Percentiles rank a stretch among this genome's conserved stretches.
Evolutionary conservation across 2,888 invertebrate genomes (phyloP).

Genomic region (Polia nebulosa): DNA sequence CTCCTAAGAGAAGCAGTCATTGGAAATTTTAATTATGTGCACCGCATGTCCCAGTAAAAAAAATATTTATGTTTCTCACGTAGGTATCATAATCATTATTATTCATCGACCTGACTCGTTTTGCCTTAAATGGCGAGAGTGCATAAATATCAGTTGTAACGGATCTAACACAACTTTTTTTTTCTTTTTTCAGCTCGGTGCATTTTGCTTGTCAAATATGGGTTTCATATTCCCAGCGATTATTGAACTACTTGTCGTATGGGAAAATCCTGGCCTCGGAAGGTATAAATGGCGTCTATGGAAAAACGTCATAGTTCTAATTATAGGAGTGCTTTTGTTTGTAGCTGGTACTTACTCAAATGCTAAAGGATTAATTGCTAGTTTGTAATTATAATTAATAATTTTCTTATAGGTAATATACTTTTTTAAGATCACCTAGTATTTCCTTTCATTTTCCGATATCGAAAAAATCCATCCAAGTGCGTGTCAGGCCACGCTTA

Average conservation of each 20-base stretch:
- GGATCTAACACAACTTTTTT: not conserved
- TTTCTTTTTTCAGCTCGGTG: conserved; percentile 82
- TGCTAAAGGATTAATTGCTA: conserved; percentile 78
- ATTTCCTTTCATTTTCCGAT: not conserved
- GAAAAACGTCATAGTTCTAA: conserved; percentile 80
- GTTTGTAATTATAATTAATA: conserved; percentile 67
- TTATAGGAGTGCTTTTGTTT: conserved; percentile 80
- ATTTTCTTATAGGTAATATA: not conserved
- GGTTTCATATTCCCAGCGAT: conserved; percentile 87
- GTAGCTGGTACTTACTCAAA: conserved; percentile 85
- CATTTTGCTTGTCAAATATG: conserved; percentile 86
- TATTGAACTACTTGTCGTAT: conserved; percentile 84
- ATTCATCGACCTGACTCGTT: no score
- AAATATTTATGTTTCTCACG: no score
- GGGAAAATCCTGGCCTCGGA: conserved; percentile 84
- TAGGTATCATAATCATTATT: no score
- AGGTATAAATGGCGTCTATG: conserved; percentile 81
- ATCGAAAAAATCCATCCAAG: no score
- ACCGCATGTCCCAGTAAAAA: no score
- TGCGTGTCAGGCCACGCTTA: no score
- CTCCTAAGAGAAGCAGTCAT: no score
- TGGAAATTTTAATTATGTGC: no score
- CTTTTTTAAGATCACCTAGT: not conserved
- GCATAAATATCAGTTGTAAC: no score
- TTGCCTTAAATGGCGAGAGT: no score